Conservation (phyloP, 1,140 invertebrate species). For the Ceratitis capitata region DNA sequence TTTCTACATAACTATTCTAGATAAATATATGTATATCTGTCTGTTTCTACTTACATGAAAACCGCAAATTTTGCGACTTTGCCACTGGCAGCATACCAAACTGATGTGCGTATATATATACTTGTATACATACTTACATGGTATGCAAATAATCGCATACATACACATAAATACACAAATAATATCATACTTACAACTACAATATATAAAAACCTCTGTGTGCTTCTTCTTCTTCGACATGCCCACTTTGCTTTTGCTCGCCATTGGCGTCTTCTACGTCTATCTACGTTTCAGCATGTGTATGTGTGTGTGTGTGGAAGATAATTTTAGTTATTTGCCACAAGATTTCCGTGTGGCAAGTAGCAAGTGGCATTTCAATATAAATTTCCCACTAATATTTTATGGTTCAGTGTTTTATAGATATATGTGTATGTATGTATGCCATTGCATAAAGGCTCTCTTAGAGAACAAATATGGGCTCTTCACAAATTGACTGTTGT, state of each 20-base stretch:
- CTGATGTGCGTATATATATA: not conserved
- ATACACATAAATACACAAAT: not conserved
- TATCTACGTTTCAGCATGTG: not conserved
- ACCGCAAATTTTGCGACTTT: not conserved
- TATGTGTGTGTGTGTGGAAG: not conserved
- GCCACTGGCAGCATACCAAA: not conserved
- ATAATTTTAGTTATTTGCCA: not conserved
- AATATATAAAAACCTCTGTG: too few species aligned
- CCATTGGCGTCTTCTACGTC: too few species aligned
- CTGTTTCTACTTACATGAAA: not conserved
- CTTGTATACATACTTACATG: not conserved
- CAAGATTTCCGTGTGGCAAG: not conserved
- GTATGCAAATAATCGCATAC: not conserved
- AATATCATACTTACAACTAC: too few species aligned
- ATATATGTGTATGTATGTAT: not conserved
- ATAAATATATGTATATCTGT: too few species aligned
- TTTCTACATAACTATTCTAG: not conserved
- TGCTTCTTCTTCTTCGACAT: not conserved
- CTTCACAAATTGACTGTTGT: too few species aligned
- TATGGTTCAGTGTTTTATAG: too few species aligned
- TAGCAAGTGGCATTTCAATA: not conserved
- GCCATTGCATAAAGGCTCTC: not conserved
- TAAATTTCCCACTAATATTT: too few species aligned
- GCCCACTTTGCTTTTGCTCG: not conserved
- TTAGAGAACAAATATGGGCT: not conserved